phyloP scores from a whole-genome alignment of 2,888 invertebrate species.

The Volucella zonaria region DNA sequence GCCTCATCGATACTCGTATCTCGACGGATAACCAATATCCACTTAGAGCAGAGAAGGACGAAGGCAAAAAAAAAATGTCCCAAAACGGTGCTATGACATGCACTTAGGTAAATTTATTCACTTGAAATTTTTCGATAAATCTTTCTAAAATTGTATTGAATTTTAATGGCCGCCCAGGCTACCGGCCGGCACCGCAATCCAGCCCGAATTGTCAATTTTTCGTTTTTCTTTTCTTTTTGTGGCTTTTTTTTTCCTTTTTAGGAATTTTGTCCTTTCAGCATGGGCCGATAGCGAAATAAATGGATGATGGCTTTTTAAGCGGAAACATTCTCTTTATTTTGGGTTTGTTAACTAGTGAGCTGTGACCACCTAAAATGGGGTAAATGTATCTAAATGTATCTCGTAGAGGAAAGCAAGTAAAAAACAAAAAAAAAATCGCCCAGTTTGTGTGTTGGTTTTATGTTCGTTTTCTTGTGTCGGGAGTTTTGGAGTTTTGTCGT shows the following conservation, averaged over 20 bases:
- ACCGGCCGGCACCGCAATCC: slow-evolving; percentile 48
- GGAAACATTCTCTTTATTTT: slow-evolving; percentile 74
- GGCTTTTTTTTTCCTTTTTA: slow-evolving; percentile 15
- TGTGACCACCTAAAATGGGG: slow-evolving; percentile 74
- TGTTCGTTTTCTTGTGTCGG: neutral
- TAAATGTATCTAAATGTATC: slow-evolving; percentile 74
- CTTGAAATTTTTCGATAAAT: slow-evolving; percentile 76
- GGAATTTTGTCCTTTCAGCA: slow-evolving; percentile 56
- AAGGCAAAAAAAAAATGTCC: slow-evolving; percentile 46
- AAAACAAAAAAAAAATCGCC: slow-evolving; percentile 34
- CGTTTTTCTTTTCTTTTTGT: neutral
- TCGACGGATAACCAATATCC: too few relatives aligned
- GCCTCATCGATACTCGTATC: too few relatives aligned
- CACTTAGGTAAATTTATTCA: slow-evolving; percentile 75
- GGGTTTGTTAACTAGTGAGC: slow-evolving; percentile 74
- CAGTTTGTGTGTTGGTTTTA: slow-evolving; percentile 46
- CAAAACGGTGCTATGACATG: slow-evolving; percentile 75
- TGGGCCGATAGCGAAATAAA: slow-evolving; percentile 68
- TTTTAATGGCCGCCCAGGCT: slow-evolving; percentile 64
- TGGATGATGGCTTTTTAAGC: slow-evolving; percentile 74
- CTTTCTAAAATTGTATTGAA: slow-evolving; percentile 75
- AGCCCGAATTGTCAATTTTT: slow-evolving; percentile 57
- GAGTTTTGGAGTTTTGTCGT: neutral
- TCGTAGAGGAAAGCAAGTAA: slow-evolving; percentile 59
- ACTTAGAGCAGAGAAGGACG: too few relatives aligned